phyloP scores from a whole-genome alignment of 1,140 invertebrate genomes.

The Linepithema humile region DNA sequence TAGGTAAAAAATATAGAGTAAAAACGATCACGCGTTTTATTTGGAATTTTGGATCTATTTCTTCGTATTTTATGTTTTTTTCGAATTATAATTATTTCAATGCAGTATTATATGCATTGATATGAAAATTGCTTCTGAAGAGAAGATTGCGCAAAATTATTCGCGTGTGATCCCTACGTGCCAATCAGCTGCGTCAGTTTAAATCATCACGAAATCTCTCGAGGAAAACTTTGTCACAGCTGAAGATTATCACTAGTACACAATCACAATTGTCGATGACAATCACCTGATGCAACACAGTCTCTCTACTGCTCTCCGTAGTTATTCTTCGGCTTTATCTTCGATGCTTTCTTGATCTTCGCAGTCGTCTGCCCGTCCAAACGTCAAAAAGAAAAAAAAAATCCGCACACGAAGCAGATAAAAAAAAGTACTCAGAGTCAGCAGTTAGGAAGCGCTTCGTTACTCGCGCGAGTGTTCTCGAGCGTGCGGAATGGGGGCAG shows the following conservation, averaged over 20 bases:
- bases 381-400: background rate
- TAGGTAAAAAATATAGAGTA: background rate
- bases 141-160: constrained; percentile 10
- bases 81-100: background rate
- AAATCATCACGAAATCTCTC: constrained; percentile 37
- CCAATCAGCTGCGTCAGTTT: constrained; percentile 45
- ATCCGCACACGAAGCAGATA: constrained; percentile 3
- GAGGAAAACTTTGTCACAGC: constrained; percentile 44
- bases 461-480: constrained; percentile 39
- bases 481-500: background rate
- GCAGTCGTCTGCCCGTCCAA: background rate
- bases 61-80: background rate
- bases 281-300: constrained; percentile 63
- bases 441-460: background rate
- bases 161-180: constrained; percentile 17
- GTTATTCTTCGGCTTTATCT: constrained; percentile 6
- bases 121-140: background rate
- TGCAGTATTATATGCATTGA: background rate
- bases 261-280: constrained; percentile 59
- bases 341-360: constrained; percentile 23
- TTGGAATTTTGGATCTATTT: background rate
- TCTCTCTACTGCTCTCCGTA: constrained; percentile 1
- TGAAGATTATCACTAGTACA: constrained; percentile 51
- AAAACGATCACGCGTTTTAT: background rate
- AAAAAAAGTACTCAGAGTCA: background rate